Conservation (phyloP, 2,888 invertebrate genomes). For the Parapristionchus giblindavisi region DNA sequence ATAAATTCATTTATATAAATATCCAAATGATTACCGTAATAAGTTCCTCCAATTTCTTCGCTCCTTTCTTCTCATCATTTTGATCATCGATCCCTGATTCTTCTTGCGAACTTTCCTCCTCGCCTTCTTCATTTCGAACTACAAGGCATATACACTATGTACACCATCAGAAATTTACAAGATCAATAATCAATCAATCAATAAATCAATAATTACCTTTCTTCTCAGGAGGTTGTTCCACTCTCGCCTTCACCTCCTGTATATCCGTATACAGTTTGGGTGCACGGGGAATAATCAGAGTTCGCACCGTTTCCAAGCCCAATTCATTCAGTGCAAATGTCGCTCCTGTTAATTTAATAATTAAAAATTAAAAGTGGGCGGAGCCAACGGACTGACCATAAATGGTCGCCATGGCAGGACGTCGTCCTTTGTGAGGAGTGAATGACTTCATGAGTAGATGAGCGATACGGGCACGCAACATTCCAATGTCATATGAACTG, state of each 20-base stretch:
- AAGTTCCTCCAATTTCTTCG: conserved; percentile 12
- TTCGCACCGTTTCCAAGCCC: conserved; percentile 20
- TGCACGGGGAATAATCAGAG: conserved; percentile 8
- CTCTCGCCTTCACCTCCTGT: background rate
- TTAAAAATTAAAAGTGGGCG: background rate
- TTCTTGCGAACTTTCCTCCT: conserved; percentile 32
- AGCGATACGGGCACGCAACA: conserved; percentile 18
- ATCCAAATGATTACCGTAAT: conserved; percentile 23
- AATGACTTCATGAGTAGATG: conserved; percentile 14
- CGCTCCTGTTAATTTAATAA: background rate
- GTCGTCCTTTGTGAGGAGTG: background rate
- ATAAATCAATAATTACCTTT: background rate
- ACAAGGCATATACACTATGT: background rate
- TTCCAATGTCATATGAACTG: background rate
- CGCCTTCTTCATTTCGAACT: background rate
- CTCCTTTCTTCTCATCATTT: conserved; percentile 23
- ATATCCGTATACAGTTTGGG: background rate
- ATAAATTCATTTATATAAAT: no score
- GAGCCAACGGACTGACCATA: conserved; percentile 9
- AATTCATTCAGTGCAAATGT: conserved; percentile 22
- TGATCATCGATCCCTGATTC: background rate
- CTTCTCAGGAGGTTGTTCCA: background rate
- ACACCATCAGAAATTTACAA: no score
- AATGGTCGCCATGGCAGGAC: conserved; percentile 5
- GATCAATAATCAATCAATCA: no score